Conservation (phyloP, 2,888 invertebrate genomes). For the Dryomyza anilis region DNA sequence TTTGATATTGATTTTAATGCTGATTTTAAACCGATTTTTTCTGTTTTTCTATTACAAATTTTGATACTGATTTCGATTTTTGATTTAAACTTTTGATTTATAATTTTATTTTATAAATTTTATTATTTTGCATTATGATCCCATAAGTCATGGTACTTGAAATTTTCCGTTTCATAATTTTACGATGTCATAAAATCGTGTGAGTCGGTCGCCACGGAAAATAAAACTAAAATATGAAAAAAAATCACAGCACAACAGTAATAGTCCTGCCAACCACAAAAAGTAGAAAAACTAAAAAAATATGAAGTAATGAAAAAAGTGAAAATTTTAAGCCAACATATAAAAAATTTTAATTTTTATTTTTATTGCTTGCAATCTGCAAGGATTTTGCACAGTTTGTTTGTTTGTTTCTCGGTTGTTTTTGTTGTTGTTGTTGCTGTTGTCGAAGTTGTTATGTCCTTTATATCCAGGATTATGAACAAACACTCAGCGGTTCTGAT, state of each 20-base stretch:
- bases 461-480: slow-evolving; percentile 16
- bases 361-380: slow-evolving; percentile 7
- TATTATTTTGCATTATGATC: too few species aligned
- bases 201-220: background rate
- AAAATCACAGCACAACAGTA: background rate
- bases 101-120: too few species aligned
- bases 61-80: too few species aligned
- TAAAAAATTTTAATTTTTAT: slow-evolving; percentile 6
- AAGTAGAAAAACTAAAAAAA: too few species aligned
- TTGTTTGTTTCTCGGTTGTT: background rate
- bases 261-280: too few species aligned
- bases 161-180: background rate
- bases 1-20: too few species aligned
- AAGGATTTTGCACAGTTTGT: background rate
- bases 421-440: background rate
- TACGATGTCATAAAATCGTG: slow-evolving; percentile 1
- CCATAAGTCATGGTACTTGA: too few species aligned
- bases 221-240: background rate
- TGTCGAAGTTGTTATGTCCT: slow-evolving; percentile 14
- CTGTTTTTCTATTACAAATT: too few species aligned
- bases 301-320: background rate
- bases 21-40: too few species aligned
- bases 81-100: too few species aligned
- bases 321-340: background rate
- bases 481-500: slow-evolving; percentile 11